phyloP scores from a whole-genome alignment of 2,888 invertebrate species.

The Dynastes tityus region DNA sequence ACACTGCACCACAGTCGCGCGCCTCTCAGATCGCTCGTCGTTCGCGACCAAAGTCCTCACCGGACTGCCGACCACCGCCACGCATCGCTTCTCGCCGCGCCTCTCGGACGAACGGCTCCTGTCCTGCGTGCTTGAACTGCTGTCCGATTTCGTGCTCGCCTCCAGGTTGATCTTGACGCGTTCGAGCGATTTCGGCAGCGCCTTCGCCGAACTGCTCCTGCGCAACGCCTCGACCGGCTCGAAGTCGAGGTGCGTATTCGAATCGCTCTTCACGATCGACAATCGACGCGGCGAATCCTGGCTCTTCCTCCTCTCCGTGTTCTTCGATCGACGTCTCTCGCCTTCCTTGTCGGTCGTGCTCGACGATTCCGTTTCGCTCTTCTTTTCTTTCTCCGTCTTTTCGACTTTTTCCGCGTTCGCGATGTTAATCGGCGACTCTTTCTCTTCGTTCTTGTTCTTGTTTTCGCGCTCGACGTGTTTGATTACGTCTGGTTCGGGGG shows the following conservation, averaged over 20 bases:
- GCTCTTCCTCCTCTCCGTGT: constrained; percentile 51
- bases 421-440: constrained; percentile 35
- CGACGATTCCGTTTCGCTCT: constrained; percentile 53
- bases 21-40: constrained; percentile 45
- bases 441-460: constrained; percentile 58
- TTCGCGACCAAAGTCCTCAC: constrained; percentile 47
- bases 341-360: constrained; percentile 48
- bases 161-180: constrained; percentile 61
- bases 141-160: constrained; percentile 62
- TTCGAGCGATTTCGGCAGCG: constrained; percentile 60
- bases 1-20: constrained; percentile 58
- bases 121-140: constrained; percentile 60
- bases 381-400: constrained; percentile 53
- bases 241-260: constrained; percentile 57
- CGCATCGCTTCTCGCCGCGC: constrained; percentile 47
- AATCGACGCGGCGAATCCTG: constrained; percentile 49
- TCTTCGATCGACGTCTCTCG: constrained; percentile 40
- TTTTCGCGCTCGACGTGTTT: constrained; percentile 55
- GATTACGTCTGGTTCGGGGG: constrained; percentile 60
- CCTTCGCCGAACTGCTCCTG: constrained; percentile 61
- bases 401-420: constrained; percentile 56
- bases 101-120: constrained; percentile 45
- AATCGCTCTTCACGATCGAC: constrained; percentile 51
- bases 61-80: constrained; percentile 48
- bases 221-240: constrained; percentile 61